Base-by-base conservation (phyloP, 2,113 vertebrate genomes). In the Paradisaea rubra region DNA sequence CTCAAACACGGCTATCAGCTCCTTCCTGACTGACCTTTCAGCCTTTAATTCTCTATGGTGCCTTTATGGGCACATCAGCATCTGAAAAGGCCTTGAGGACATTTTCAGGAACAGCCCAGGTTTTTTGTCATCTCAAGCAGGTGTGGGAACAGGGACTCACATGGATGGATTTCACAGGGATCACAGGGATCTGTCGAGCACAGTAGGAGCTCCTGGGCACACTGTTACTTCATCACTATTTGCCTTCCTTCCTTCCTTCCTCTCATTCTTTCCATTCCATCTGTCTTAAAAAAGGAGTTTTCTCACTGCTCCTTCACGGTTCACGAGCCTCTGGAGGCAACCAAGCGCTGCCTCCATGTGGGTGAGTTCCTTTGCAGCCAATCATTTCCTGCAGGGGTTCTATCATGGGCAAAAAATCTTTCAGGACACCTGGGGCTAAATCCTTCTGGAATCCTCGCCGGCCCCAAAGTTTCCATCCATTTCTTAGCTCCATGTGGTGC, bases 221-320 rank as follows among this genome's bases (percentile, higher is more conserved):
- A 1, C 2, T 42, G 21, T 60, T 81, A 37, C 53, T 89, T 68
- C 65, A 60, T 27, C 35, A 8, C 49, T 71, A 41, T 69, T 84
- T 86, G 31, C 27, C 5, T 11, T 50, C 50, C 42, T 81, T 74
- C 50, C 42, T 81, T 74, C 88, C 53, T 82, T 87, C 8, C 37
- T 14, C 31, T 89, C 78, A 73, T 88, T 89, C 59, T 88, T 95
- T 81, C 85, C 81, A 70, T 88, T 89, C 49, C 74, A 28, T 86
- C 25, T 53, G 2, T 44, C 33, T 47, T 70, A 70, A 72, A 89
- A 89, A 54, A 33, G 45, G 71, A 73, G 3, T 83, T 94, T 93
- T 22, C 39, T 85, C 3, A 1, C 47, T 70, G 35, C 52, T 77
- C 37, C 76, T 91, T 68, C 72, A 85, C 0, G 3, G 39, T 59